Evolutionary conservation across 2,797 vertebrate genomes (phyloP).

Genomic region (Eulemur rubriventer): DNA sequence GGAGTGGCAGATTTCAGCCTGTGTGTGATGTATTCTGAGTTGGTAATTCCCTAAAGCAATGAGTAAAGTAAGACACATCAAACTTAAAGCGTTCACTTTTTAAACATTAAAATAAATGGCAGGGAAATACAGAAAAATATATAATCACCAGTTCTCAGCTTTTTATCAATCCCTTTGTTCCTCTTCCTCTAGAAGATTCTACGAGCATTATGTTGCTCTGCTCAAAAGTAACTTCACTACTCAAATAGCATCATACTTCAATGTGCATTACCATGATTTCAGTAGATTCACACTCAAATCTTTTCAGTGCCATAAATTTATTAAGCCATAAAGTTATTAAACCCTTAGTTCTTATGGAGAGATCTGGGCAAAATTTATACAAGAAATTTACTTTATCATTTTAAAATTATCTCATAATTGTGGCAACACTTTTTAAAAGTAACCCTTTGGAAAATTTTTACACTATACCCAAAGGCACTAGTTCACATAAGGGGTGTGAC

Average conservation of each 20-base stretch:
- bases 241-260: constrained; percentile 17
- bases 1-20: constrained; percentile 38
- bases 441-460: constrained; percentile 79
- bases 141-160: constrained; percentile 52
- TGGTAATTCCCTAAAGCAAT: constrained; percentile 26
- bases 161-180: constrained; percentile 48
- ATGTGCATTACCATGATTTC: not conserved
- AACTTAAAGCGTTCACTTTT: constrained; percentile 55
- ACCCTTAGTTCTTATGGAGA: constrained; percentile 23
- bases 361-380: constrained; percentile 40
- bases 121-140: constrained; percentile 63
- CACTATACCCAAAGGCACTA: constrained; percentile 87
- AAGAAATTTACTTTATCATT: constrained; percentile 40
- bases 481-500: constrained; percentile 83
- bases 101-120: constrained; percentile 55
- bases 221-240: constrained; percentile 15
- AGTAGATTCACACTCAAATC: constrained; percentile 49
- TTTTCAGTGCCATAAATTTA: constrained; percentile 36
- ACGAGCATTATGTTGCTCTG: not conserved
- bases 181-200: constrained; percentile 61
- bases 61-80: not conserved
- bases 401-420: constrained; percentile 59
- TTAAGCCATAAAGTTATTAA: constrained; percentile 45
- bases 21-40: constrained; percentile 31
- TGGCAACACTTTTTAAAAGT: constrained; percentile 51